These are phyloP conservation scores for Formica aserva DNA, from an alignment of 2,888 invertebrate species.

Conservation along the genomic window DNA sequence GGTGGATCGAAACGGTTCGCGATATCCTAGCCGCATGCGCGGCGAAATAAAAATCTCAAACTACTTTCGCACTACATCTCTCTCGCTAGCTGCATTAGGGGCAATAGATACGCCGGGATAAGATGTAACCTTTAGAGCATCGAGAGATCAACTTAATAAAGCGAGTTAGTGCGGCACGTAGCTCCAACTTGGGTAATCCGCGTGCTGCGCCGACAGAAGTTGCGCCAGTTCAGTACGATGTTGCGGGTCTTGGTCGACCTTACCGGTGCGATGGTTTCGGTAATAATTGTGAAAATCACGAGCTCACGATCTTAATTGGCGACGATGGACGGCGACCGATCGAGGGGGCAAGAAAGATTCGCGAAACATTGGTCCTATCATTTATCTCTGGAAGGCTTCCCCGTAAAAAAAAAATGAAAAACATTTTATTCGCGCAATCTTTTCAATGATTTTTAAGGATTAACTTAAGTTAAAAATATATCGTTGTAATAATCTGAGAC, in stretches of 20 bases:
- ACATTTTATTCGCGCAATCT: neutral
- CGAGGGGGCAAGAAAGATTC: constrained; percentile 35
- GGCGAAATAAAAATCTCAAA: constrained; percentile 38
- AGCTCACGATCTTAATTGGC: constrained; percentile 67
- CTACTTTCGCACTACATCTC: constrained; percentile 47
- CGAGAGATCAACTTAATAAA: constrained; percentile 70
- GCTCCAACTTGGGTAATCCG: constrained; percentile 70
- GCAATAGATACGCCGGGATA: constrained; percentile 65
- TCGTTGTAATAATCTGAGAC: neutral
- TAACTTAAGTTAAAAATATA: neutral
- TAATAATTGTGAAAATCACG: constrained; percentile 80
- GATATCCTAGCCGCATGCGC: neutral
- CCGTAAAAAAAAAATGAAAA: neutral
- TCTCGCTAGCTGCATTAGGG: constrained; percentile 45
- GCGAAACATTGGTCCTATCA: constrained; percentile 17
- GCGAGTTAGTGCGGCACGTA: constrained; percentile 59
- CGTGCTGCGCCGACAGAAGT: constrained; percentile 56
- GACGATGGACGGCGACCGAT: constrained; percentile 57
- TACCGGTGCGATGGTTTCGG: constrained; percentile 66
- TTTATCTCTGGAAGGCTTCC: constrained; percentile 7
- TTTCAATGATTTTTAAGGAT: neutral
- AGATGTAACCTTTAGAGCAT: constrained; percentile 68
- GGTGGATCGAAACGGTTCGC: constrained; percentile 13
- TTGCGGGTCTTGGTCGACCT: constrained; percentile 57
- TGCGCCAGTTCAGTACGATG: constrained; percentile 65